These are phyloP conservation scores for Rhimphoctona megacephalus DNA, from an alignment of 2,888 invertebrate genomes.

Conservation along the genomic window DNA sequence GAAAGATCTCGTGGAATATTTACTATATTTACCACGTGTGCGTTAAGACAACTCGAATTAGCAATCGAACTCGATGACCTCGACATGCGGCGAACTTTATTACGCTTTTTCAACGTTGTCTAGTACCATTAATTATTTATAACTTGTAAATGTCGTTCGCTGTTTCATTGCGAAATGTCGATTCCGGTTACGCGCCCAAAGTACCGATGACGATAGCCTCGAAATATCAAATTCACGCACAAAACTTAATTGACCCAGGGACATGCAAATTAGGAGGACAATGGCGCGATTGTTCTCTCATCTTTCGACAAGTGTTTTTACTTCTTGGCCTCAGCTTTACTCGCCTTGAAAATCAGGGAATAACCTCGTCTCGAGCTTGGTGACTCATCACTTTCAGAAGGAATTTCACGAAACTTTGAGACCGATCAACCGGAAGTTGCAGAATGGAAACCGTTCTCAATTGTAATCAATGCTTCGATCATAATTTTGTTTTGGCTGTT, in stretches of 20 bases:
- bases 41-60: background rate
- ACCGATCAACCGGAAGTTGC: constrained; percentile 8
- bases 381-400: constrained; percentile 2
- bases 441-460: constrained; percentile 72
- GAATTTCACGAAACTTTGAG: constrained; percentile 6
- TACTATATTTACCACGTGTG: constrained; percentile 18
- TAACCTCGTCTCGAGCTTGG: constrained; percentile 6
- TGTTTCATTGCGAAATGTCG: constrained; percentile 11
- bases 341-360: background rate
- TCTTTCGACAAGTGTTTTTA: constrained; percentile 25
- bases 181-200: background rate
- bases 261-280: constrained; percentile 31
- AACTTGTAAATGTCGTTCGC: constrained; percentile 25
- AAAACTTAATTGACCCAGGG: constrained; percentile 26
- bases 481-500: background rate
- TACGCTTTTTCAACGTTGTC: background rate
- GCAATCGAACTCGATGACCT: constrained; percentile 34
- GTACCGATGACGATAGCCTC: constrained; percentile 5
- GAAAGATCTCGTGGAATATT: background rate
- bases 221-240: constrained; percentile 1
- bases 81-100: constrained; percentile 8
- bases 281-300: constrained; percentile 11
- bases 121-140: constrained; percentile 36
- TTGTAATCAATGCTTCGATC: constrained; percentile 62
- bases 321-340: constrained; percentile 15